Evolutionary conservation across 2,797 vertebrate genomes (phyloP).

Genomic region (Lutjanus campechanus): DNA sequence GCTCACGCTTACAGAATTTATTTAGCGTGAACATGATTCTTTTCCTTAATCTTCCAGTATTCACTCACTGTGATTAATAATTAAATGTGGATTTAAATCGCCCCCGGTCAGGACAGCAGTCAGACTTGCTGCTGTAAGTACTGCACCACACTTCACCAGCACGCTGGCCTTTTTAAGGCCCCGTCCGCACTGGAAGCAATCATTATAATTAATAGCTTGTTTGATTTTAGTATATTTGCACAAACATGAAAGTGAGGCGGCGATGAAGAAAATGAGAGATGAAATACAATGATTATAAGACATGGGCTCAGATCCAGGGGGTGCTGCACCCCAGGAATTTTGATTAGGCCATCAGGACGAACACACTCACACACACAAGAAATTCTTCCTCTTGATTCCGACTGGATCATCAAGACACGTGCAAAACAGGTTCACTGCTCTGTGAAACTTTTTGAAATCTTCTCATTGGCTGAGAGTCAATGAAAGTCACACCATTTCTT

Average conservation of each 20-base stretch:
- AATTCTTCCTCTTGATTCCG: no score
- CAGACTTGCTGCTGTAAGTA: conserved; percentile 24
- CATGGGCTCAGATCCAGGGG: neutral
- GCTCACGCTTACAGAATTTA: neutral
- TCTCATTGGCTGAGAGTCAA: neutral
- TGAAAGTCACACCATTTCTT: no score
- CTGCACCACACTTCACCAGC: neutral
- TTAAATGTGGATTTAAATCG: conserved; percentile 21
- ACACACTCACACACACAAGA: conserved; percentile 1
- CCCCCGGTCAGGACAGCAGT: conserved; percentile 19
- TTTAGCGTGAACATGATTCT: neutral
- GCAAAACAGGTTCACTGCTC: neutral
- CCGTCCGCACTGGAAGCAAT: conserved; percentile 2
- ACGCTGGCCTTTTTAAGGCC: conserved; percentile 1
- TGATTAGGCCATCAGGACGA: neutral
- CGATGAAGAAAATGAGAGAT: conserved; percentile 14
- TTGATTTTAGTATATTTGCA: conserved; percentile 16
- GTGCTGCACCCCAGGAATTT: neutral
- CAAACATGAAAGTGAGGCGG: conserved; percentile 19
- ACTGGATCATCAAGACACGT: neutral
- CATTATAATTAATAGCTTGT: conserved; percentile 1
- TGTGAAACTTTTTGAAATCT: neutral
- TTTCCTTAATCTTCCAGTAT: conserved; percentile 1
- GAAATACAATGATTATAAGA: conserved; percentile 12
- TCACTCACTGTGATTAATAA: conserved; percentile 15